A percentile compares a stretch with the other conserved stretches of the same genome.
These are phyloP conservation scores for Ochropacha duplaris DNA, from an alignment of 2,888 invertebrate genomes.

Conservation along the genomic window DNA sequence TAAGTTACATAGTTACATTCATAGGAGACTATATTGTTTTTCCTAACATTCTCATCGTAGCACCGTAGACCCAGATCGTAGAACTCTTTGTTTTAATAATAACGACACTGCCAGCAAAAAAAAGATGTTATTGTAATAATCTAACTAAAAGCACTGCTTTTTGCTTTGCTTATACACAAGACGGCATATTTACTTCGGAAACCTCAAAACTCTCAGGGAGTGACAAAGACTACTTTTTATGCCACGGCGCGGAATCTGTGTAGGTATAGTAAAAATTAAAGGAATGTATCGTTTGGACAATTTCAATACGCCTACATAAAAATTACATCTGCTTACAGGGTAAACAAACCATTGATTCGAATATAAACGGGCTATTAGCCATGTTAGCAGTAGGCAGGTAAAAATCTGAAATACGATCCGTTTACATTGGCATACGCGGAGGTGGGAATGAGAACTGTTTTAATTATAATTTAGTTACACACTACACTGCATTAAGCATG, in stretches of 20 bases:
- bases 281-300: constrained; percentile 20
- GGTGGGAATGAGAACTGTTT: constrained; percentile 19
- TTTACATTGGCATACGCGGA: constrained; percentile 23
- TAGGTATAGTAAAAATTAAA: constrained; percentile 32
- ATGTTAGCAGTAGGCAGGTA: constrained; percentile 15
- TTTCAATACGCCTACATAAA: constrained; percentile 39
- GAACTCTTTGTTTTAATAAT: background rate
- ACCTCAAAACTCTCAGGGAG: no score
- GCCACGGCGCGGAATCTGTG: no score
- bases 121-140: no score
- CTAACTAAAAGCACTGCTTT: no score
- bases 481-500: no score
- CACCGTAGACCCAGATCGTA: background rate
- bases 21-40: background rate
- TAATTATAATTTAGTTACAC: background rate
- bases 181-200: no score
- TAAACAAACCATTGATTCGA: constrained; percentile 39
- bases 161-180: no score
- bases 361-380: constrained; percentile 34
- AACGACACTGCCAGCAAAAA: no score
- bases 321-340: constrained; percentile 45
- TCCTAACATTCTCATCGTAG: background rate
- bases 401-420: constrained; percentile 19
- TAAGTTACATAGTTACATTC: background rate
- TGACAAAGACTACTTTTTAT: no score